Percentiles rank a stretch among this genome's conserved stretches.
These are phyloP conservation scores for Sebastes paucispinis DNA, from an alignment of 2,797 vertebrate genomes.

Conservation along the genomic window DNA sequence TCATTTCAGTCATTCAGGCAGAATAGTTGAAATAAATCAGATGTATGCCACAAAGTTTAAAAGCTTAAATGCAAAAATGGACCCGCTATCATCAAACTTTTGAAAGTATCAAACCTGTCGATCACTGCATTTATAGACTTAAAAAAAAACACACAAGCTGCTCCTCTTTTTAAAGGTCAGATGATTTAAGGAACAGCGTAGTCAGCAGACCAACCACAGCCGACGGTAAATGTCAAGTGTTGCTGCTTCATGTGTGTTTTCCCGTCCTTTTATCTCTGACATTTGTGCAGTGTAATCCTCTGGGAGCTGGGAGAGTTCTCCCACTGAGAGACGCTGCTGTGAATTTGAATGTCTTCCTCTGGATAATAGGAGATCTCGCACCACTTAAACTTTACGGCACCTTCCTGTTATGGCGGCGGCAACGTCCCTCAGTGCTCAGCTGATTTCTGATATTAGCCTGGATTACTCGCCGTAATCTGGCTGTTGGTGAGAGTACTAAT, in stretches of 20 bases:
- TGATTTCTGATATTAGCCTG: neutral
- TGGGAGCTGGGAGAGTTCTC: conserved; percentile 43
- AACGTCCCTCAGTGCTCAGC: neutral
- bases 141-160: neutral
- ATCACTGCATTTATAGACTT: conserved; percentile 28
- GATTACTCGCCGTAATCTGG: neutral
- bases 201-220: conserved; percentile 58
- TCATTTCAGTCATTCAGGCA: neutral
- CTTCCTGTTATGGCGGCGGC: neutral
- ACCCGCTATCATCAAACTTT: neutral
- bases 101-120: conserved; percentile 30
- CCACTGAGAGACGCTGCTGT: conserved; percentile 25
- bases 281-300: conserved; percentile 68
- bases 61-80: neutral
- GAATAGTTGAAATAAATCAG: neutral
- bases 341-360: conserved; percentile 40
- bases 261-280: conserved; percentile 60
- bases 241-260: conserved; percentile 71
- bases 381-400: conserved; percentile 10
- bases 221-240: conserved; percentile 73
- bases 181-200: conserved; percentile 48
- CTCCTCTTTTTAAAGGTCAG: conserved; percentile 63
- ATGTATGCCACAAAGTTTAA: neutral
- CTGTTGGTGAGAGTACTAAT: neutral
- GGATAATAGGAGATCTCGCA: neutral